Evolutionary conservation across 2,888 invertebrate genomes (phyloP), one percentile per base, ranked within the genome.

Genomic region (Ectropis crepuscularia): DNA sequence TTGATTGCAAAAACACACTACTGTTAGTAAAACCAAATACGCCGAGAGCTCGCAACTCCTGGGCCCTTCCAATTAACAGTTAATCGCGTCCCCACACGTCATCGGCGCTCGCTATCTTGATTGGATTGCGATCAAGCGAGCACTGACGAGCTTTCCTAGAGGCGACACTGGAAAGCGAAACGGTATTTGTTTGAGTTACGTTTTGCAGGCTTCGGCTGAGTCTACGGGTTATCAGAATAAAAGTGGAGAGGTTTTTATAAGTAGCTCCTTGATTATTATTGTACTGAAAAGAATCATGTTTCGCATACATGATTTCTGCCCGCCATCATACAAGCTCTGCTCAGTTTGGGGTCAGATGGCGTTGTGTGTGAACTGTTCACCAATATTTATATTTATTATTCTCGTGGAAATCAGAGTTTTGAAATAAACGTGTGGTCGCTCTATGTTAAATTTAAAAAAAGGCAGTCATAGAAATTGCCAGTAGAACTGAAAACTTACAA

Each of bases 41-140:
- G 66, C 61, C 64, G 67, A 73, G 71, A 73, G 73, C 71, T 71
- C 72, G 73, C 69, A 69, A 58, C 66, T 67, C 72, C 63, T 68
- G 70, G 70, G 74, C 74, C 78, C 79, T 75, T 74, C 75, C 79
- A 79, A 82, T 82, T 82, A 82, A 78, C 76, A 69, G 73, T 79
- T 81, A 80, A 81, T 81, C 76, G 78, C 79, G 72, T 73, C 73
- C 70, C 74, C 73, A 72, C 73, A 71, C 71, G 71, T 72, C 68
- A 67, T 61, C 64, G 65, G 67, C 70, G 72, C 61, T 73, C 73
- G 69, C 75, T 67, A 78, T 72, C 74, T 73, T 73, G 65, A 71
- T 71, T 61, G 68, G 63, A 64, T 68, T 61, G 51, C 68, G 61
- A 63, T 61, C 57, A 58, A 61, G 57, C 57, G 53, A 46, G 61